These are phyloP conservation scores for Anguilla rostrata DNA, from an alignment of 2,113 vertebrate genomes.

Conservation along the genomic window DNA sequence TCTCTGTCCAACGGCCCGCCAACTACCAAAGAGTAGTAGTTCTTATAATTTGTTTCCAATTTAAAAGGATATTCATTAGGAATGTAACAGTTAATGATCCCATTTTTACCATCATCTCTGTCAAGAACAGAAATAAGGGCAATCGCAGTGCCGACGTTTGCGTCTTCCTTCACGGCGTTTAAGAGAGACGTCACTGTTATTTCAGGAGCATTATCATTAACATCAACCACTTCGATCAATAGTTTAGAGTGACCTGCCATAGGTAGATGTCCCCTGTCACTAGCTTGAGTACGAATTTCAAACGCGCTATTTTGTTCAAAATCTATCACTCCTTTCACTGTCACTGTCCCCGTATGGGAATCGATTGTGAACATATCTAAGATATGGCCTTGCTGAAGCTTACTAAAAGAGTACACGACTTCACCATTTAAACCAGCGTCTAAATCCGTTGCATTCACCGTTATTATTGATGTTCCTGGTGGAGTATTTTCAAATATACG, in stretches of 20 bases:
- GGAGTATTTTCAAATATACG: conserved; percentile 49
- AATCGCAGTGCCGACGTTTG: conserved; percentile 64
- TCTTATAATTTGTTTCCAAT: conserved; percentile 56
- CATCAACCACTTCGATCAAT: conserved; percentile 69
- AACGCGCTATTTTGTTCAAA: conserved; percentile 62
- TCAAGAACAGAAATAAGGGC: conserved; percentile 77
- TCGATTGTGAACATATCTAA: conserved; percentile 61
- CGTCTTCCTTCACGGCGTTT: conserved; percentile 63
- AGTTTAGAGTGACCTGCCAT: conserved; percentile 71
- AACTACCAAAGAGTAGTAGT: conserved; percentile 64
- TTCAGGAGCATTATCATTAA: conserved; percentile 78
- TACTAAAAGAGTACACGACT: conserved; percentile 49
- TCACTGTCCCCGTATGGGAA: conserved; percentile 58
- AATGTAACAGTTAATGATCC: conserved; percentile 55
- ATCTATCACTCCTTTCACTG: conserved; percentile 56
- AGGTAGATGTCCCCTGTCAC: conserved; percentile 63
- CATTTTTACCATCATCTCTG: conserved; percentile 71
- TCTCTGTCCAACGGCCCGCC: conserved; percentile 52
- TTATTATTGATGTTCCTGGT: conserved; percentile 41
- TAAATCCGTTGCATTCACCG: conserved; percentile 53
- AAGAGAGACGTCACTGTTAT: conserved; percentile 66
- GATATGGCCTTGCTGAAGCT: conserved; percentile 27
- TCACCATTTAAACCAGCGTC: conserved; percentile 55
- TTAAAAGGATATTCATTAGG: conserved; percentile 48
- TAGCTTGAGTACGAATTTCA: conserved; percentile 69